Evolutionary conservation across 2,113 vertebrate species (phyloP), one percentile per base, ranked within the genome.

Genomic region (Xyrauchen texanus): DNA sequence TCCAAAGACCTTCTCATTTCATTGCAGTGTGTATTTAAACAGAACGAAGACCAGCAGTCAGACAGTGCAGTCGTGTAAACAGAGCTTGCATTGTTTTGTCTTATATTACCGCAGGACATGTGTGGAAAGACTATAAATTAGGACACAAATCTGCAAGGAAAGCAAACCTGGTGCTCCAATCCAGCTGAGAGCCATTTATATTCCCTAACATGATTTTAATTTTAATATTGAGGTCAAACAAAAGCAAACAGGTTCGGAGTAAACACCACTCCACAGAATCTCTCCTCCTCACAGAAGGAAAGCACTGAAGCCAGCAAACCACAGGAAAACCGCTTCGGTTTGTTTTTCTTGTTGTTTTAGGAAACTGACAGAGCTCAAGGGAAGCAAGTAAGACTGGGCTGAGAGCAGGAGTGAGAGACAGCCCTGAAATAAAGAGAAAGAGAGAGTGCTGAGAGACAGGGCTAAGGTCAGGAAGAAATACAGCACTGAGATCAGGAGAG

Each of bases 1-100:
- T 83, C 81, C 82, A 81, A 76, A 85, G 83, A 87, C 89, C 89
- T 85, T 87, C 85, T 89, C 84, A 89, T 88, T 86, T 86, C 49
- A 49, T 82, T 86, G 78, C 82, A 83, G 87, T 90, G 91, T 89
- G 84, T 85, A 87, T 91, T 89, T 88, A 88, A 90, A 90, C 86
- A 91, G 90, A 87, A 88, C 78, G 82, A 86, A 86, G 87, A 84
- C 82, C 87, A 81, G 83, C 86, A 83, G 85, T 84, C 89, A 89
- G 84, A 86, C 82, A 82, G 82, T 80, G 83, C 67, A 81, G 82
- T 88, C 89, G 80, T 80, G 87, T 87, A 91, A 91, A 93, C 89
- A 90, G 86, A 89, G 90, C 89, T 85, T 74, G 89, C 87, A 79
- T 86, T 86, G 84, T 88, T 90, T 90, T 90, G 91, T 90, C 91